A percentile compares a stretch with the other conserved stretches of the same genome.
Evolutionary conservation across 2,888 invertebrate genomes (phyloP).

Genomic region (Brenthis hecate): DNA sequence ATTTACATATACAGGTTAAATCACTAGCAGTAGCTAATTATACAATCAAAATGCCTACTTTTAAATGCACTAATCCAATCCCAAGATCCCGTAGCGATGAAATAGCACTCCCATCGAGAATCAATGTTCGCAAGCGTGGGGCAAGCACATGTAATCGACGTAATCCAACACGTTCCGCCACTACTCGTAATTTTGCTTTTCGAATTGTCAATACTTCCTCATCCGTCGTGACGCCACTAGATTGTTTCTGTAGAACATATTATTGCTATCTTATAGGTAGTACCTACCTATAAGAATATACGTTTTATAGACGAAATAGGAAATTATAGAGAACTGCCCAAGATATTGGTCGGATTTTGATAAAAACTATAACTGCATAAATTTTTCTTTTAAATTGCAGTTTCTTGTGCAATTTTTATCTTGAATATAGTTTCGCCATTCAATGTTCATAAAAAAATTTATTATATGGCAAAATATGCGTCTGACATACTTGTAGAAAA

Average conservation of each 20-base stretch:
- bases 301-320: no score
- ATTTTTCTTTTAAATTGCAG: no score
- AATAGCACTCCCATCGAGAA: conserved; percentile 86
- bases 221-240: conserved; percentile 69
- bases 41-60: conserved; percentile 54
- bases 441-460: no score
- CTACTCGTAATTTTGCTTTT: conserved; percentile 84
- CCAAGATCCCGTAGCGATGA: conserved; percentile 87
- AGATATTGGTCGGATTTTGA: no score
- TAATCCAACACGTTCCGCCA: conserved; percentile 85
- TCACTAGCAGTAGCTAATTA: not conserved
- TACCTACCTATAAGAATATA: no score
- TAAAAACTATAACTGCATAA: no score
- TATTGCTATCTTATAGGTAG: no score
- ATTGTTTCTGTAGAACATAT: conserved; percentile 62
- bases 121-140: conserved; percentile 83
- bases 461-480: no score
- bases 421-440: no score
- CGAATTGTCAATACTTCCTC: conserved; percentile 75
- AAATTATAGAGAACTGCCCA: no score
- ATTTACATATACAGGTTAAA: not conserved
- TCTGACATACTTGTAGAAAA: no score
- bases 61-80: conserved; percentile 82
- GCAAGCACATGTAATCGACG: conserved; percentile 84
- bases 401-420: no score